These are phyloP conservation scores for Avahi laniger DNA, from an alignment of 2,797 vertebrate genomes.

Conservation along the genomic window DNA sequence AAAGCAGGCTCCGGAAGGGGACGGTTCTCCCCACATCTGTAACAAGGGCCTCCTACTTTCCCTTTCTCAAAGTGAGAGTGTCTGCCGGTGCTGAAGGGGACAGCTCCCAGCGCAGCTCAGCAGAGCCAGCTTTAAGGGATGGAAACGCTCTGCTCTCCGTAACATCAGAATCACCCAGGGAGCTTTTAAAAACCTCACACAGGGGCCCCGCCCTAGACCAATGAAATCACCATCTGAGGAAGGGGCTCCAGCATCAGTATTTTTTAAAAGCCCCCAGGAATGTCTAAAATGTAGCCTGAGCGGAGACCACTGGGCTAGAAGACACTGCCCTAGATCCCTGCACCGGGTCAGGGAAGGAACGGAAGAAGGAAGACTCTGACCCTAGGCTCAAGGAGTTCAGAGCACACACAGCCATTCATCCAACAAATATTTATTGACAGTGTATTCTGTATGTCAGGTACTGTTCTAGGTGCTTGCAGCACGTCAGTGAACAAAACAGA, in stretches of 20 bases:
- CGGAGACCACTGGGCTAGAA: background rate
- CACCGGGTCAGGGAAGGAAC: background rate
- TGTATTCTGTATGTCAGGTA: background rate
- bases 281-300: background rate
- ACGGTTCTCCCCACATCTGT: background rate
- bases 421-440: background rate
- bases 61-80: background rate
- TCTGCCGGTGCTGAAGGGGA: constrained; percentile 67
- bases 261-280: background rate
- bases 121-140: background rate
- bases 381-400: background rate
- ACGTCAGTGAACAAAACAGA: background rate
- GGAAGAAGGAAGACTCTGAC: background rate
- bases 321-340: background rate
- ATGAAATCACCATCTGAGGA: background rate
- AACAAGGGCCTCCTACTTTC: background rate
- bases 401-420: background rate
- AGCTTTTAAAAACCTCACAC: background rate
- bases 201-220: background rate
- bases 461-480: background rate
- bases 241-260: background rate
- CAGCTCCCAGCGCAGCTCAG: constrained; percentile 47
- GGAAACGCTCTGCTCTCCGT: background rate
- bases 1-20: background rate
- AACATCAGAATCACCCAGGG: background rate